Evolutionary conservation across 2,888 invertebrate species (phyloP).

Genomic region (Lasioglossum leucozonium): DNA sequence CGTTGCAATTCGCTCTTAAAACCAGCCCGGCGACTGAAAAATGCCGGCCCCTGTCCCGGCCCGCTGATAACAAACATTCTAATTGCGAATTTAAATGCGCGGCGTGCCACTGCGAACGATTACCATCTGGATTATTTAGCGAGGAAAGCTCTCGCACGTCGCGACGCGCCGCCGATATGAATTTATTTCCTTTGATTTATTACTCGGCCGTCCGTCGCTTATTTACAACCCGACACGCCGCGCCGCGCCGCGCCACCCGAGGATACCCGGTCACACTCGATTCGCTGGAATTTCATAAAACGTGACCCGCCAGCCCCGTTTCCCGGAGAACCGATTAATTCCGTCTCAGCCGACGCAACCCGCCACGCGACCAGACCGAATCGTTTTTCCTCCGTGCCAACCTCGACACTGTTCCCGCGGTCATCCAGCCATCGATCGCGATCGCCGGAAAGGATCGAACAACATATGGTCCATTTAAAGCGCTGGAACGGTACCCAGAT

Average conservation of each 20-base stretch:
- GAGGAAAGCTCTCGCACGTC: neutral
- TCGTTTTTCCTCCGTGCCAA: conserved; percentile 17
- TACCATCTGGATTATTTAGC: conserved; percentile 44
- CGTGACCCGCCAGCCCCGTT: conserved; percentile 24
- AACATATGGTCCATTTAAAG: too few relatives aligned
- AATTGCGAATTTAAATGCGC: conserved; percentile 33
- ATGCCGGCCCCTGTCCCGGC: neutral
- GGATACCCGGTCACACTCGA: conserved; percentile 16
- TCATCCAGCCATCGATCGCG: conserved; percentile 26
- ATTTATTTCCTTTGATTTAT: conserved; percentile 46
- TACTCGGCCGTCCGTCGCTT: conserved; percentile 16
- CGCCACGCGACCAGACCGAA: too few relatives aligned
- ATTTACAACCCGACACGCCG: conserved; percentile 28
- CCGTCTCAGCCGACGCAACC: conserved; percentile 3
- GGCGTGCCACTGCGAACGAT: conserved; percentile 8
- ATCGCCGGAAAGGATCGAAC: neutral
- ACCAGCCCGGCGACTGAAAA: conserved; percentile 20
- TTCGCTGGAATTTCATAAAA: conserved; percentile 45
- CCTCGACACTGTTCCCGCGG: conserved; percentile 23
- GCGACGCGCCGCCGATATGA: conserved; percentile 7
- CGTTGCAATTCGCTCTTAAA: conserved; percentile 12
- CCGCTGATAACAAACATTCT: conserved; percentile 17
- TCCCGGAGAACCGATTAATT: conserved; percentile 51
- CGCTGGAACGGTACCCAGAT: too few relatives aligned
- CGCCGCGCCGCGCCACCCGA: neutral